These are phyloP conservation scores for Portunus trituberculatus DNA, from an alignment of 1,140 invertebrate genomes.

Conservation along the genomic window DNA sequence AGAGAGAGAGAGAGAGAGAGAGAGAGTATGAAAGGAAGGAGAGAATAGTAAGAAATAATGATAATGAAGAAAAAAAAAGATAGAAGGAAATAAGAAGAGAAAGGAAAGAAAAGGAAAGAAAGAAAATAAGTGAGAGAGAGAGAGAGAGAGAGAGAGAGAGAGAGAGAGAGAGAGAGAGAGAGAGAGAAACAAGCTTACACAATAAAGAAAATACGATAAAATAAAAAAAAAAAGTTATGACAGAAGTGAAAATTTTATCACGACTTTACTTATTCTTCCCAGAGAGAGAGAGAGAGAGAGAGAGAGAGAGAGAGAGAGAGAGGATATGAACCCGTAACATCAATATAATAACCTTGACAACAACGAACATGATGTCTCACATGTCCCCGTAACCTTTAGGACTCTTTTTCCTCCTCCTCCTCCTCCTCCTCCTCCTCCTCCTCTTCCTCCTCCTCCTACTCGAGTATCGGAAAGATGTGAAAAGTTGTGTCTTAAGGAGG, in stretches of 20 bases:
- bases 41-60: too few species aligned
- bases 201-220: too few species aligned
- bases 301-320: constrained; percentile 20
- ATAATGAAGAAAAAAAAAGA: too few species aligned
- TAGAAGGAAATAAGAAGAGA: too few species aligned
- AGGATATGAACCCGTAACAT: not conserved
- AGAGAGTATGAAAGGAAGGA: too few species aligned
- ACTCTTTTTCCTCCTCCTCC: not conserved
- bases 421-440: not conserved
- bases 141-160: constrained; percentile 2
- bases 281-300: constrained; percentile 20
- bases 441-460: not conserved
- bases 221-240: not conserved
- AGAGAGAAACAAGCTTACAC: not conserved
- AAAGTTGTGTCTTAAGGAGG: too few species aligned
- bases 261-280: too few species aligned
- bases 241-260: not conserved
- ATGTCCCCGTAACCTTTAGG: not conserved
- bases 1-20: too few species aligned
- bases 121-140: not conserved
- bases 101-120: not conserved
- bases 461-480: too few species aligned
- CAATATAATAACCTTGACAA: not conserved
- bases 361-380: not conserved
- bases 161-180: not conserved